Evolutionary conservation across 2,113 vertebrate genomes (phyloP).

Genomic region (Sciurus niger): DNA sequence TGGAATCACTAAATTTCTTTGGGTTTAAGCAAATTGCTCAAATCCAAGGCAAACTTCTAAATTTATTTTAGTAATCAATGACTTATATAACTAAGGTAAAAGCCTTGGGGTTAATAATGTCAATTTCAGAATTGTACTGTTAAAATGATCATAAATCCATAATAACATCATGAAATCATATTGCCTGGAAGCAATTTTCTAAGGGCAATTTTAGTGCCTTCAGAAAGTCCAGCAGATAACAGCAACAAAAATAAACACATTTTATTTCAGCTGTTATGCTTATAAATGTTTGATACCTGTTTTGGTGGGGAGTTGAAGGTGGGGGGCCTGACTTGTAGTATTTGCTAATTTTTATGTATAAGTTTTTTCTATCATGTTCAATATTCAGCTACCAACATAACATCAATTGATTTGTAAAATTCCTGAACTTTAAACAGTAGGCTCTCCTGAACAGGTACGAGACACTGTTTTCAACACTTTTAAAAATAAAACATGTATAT

Average conservation of each 20-base stretch:
- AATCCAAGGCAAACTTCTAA: neutral
- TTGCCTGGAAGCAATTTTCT: neutral
- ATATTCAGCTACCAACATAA: neutral
- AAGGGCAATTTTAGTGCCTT: neutral
- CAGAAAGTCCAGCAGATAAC: neutral
- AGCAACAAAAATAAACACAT: neutral
- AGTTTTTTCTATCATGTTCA: neutral
- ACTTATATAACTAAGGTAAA: neutral
- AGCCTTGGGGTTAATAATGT: neutral
- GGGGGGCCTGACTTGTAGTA: neutral
- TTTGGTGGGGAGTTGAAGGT: accelerated
- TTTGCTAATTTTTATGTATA: neutral
- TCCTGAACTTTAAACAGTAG: neutral
- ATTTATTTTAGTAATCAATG: constrained; percentile 15
- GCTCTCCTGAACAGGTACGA: neutral
- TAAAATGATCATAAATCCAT: neutral
- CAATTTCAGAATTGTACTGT: neutral
- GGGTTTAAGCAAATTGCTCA: neutral
- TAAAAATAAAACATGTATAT: neutral
- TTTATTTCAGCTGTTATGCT: neutral
- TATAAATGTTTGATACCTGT: neutral
- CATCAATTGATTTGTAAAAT: neutral
- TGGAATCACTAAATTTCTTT: constrained; percentile 14
- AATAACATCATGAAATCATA: neutral
- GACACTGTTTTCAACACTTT: neutral